These are phyloP conservation scores for Drosophila azteca DNA, from an alignment of 1,140 invertebrate genomes.

Conservation along the genomic window DNA sequence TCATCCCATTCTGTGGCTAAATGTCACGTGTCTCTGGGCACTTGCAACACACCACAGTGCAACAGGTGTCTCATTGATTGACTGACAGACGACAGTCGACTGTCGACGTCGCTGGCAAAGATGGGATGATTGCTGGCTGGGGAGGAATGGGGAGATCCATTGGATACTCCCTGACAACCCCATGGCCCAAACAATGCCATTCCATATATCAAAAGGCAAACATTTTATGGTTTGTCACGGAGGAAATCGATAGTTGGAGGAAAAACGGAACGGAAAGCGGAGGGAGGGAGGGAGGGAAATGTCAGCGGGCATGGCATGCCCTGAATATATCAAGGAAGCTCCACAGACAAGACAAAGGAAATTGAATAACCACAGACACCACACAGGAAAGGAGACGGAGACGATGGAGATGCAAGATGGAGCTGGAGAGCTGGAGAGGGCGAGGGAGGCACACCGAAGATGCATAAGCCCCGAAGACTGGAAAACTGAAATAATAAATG, in stretches of 20 bases:
- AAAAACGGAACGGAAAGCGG: constrained; percentile 10
- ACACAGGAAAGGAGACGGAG: neutral
- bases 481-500: constrained; percentile 70
- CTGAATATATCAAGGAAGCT: constrained; percentile 59
- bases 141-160: constrained; percentile 17
- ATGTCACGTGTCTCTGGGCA: constrained; percentile 41
- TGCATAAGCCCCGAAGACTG: constrained; percentile 16
- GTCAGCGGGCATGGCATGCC: constrained; percentile 22
- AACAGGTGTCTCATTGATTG: constrained; percentile 73
- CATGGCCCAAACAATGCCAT: constrained; percentile 50
- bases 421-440: no score
- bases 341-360: constrained; percentile 53
- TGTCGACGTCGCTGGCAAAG: constrained; percentile 9
- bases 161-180: constrained; percentile 28
- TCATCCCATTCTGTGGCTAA: constrained; percentile 17
- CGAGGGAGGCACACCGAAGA: constrained; percentile 4
- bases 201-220: constrained; percentile 57
- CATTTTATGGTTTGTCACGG: constrained; percentile 71
- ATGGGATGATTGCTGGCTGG: constrained; percentile 37
- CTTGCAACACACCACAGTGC: constrained; percentile 5
- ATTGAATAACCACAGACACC: constrained; percentile 55
- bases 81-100: constrained; percentile 59
- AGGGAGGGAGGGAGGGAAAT: constrained; percentile 19
- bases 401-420: no score
- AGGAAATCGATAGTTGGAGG: constrained; percentile 41